Evolutionary conservation across 2,888 invertebrate species (phyloP), one percentile per base, ranked within the genome.

Genomic region (Lamellibrachia columna): DNA sequence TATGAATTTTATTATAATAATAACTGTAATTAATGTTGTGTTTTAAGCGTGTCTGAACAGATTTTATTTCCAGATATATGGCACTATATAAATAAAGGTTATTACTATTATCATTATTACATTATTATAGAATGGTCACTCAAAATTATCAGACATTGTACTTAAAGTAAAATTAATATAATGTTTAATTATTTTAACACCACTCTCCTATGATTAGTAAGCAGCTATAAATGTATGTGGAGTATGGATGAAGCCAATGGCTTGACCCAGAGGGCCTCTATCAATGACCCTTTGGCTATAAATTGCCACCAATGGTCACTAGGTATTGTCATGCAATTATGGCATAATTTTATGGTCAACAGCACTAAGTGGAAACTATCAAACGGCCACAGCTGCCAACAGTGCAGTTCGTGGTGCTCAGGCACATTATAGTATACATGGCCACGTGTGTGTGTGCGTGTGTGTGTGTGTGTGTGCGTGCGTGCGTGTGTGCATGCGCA

Each of bases 401-500:
- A 75, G 75, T 75, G n/a, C n/a, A 22, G 22, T 22, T 75, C 6
- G 22, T 75, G 6, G 22, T 22, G 22, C 22, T 15, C 8, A 58
- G 58, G 8, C 75, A 75, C 75, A 22, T 75, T 22, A 15, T 22
- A 75, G 75, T 75, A 28, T 28, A 11, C 53, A 90, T 90, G 92
- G 52, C 11, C 11, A 53, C 53, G 90, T 90, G n/a, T 90, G 53
- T 53, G 55, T 92, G n/a, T 90, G 90, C 53, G 28, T 92, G 90
- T 92, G 90, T 92, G 90, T 52, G 90, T 92, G 75, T 90, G 90
- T 92, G 90, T 90, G 53, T 90, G 92, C 90, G 53, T 90, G 53
- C 9, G 22, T 40, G 92, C 52, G 52, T 92, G 92, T 92, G 75
- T 92, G 75, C 53, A 90, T n/a, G 55, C 75, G 40, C 40, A 40